phyloP scores from a whole-genome alignment of 2,797 vertebrate species.

The Sus cebifrons region DNA sequence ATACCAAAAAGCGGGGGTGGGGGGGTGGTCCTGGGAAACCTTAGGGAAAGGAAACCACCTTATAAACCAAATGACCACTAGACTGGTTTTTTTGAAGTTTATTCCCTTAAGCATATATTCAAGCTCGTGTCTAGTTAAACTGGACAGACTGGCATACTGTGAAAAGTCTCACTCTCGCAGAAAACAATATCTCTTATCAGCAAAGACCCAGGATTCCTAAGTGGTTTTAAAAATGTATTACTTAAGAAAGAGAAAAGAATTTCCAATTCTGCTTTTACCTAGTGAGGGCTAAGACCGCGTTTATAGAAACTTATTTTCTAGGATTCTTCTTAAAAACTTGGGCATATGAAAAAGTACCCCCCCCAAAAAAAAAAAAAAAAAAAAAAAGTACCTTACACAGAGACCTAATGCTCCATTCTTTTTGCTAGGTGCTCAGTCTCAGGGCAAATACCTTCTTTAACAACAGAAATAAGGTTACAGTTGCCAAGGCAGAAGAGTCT shows the following conservation, averaged over 20 bases:
- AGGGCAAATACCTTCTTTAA: background rate
- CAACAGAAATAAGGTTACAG: constrained; percentile 38
- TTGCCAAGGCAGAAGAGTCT: constrained; percentile 28
- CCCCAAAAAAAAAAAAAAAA: background rate
- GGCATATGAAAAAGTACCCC: background rate
- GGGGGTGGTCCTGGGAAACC: constrained; percentile 23
- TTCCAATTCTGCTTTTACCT: constrained; percentile 49
- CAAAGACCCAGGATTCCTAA: constrained; percentile 72
- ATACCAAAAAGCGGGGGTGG: background rate
- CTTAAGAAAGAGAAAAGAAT: constrained; percentile 68
- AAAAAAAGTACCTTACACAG: background rate
- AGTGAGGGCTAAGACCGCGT: constrained; percentile 37
- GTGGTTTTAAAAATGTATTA: constrained; percentile 58
- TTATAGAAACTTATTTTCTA: constrained; percentile 34
- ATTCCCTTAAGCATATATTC: constrained; percentile 62
- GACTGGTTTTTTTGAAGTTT: constrained; percentile 85
- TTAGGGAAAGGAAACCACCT: constrained; percentile 48
- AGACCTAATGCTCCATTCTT: background rate
- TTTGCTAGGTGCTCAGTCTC: background rate
- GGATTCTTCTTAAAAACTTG: constrained; percentile 51
- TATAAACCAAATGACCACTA: constrained; percentile 72
- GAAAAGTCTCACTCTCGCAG: constrained; percentile 74
- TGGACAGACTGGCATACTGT: constrained; percentile 66
- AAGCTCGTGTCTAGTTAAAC: constrained; percentile 75
- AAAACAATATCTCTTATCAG: constrained; percentile 73